Conservation (phyloP, 2,113 vertebrate genomes). For the Diphyllodes magnificus region DNA sequence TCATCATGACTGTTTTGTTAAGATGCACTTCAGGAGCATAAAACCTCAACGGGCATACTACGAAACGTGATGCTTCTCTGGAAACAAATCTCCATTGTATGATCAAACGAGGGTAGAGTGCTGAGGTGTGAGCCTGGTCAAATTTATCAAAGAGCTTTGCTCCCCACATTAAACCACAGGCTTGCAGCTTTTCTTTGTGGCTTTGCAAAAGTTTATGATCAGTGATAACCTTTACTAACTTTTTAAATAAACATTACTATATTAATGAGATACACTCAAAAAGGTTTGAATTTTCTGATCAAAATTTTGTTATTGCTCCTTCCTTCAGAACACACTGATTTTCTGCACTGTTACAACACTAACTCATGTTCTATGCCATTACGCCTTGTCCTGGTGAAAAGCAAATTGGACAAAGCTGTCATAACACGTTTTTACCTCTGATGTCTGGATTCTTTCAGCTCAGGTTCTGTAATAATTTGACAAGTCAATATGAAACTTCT, state of each 20-base stretch:
- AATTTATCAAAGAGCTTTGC: not conserved
- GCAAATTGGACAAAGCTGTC: not conserved
- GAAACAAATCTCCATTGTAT: not conserved
- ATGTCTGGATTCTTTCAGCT: not conserved
- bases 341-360: not conserved
- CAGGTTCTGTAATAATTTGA: not conserved
- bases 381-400: not conserved
- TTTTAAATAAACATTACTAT: not conserved
- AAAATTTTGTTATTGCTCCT: not conserved
- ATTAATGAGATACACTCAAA: not conserved
- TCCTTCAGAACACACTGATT: not conserved
- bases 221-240: not conserved
- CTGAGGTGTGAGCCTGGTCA: not conserved
- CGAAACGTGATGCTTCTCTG: not conserved
- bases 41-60: not conserved
- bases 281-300: not conserved
- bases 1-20: not conserved
- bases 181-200: not conserved
- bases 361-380: rapidly evolving
- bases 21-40: not conserved
- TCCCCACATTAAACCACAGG: not conserved
- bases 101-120: conserved; percentile 6
- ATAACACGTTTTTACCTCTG: not conserved
- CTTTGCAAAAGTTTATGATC: not conserved
- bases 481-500: not conserved